Base-by-base conservation (phyloP, 2,113 vertebrate genomes). In the Pygoscelis adeliae region DNA sequence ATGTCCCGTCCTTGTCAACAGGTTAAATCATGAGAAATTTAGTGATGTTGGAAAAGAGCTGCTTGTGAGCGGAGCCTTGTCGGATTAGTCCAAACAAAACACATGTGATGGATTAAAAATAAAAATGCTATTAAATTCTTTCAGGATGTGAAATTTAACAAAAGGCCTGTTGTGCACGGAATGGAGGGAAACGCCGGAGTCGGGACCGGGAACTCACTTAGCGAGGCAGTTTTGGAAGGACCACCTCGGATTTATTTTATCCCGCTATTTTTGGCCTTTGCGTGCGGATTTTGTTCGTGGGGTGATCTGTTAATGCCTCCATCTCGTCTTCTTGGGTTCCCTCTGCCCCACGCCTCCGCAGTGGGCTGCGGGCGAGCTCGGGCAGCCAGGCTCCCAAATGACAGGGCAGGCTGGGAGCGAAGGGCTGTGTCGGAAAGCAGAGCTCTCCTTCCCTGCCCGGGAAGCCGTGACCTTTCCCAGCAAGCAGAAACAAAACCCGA, bases 61-160 rank as follows among this genome's bases (percentile, higher is more conserved):
- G 77, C 96, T 38, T 70, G 91, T 50, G 86, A 96, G 61, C 0
- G 2, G 49, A 88, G 90, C 63, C 80, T 88, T 1, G 3, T 46
- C 6, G 7, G 55, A 66, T 86, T 49, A 80, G 42, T 96, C 97
- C 97, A 97, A 95, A 96, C 90, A 89, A 93, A 97, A 97, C 97
- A 97, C 95, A 96, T 95, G 97, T 95, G 96, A 96, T 40, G 95
- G 94, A 97, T 97, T 96, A 96, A 97, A 97, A 97, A 96, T 97
- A 97, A 97, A 97, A 97, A 97, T 59, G 96, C 92, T 92, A 95
- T 97, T 97, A 96, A 93, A 97, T 96, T 93, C 95, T 90, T 97
- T 92, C 97, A 96, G 93, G 95, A 96, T 97, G 96, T 97, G 95
- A 97, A 92, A 90, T 89, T 80, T 55, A 97, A 97, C 96, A 97